Base-by-base conservation (phyloP, 2,888 invertebrate genomes). In the Drosophila acutilabella region DNA sequence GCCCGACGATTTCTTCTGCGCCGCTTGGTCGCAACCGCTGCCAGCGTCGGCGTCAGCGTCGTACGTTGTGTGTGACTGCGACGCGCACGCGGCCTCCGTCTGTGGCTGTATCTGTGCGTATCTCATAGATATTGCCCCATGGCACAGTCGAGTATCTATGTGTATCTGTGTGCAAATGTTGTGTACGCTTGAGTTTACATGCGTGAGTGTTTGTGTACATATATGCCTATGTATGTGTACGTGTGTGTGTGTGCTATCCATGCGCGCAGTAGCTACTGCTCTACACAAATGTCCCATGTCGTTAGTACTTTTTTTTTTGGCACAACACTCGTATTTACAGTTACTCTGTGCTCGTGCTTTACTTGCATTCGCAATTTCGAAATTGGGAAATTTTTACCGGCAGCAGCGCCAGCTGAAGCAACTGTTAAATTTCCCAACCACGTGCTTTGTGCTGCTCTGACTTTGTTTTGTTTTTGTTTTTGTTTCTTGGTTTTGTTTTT, bases 1-100 rank as follows among this genome's bases (percentile, higher is more conserved):
- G 88, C 84, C 88, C 85, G 78, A 83, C 86, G 83, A 88, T 86
- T 89, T 89, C 89, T 89, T 87, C 80, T 85, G 83, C 80, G 83
- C 83, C 81, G 81, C 85, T 82, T 70, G 69, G 57, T 45, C 71
- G 41, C 67, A 64, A 78, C 75, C 67, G 44, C 67, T 64, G 78
- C 74, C 71, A 38, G 18, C 65, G 58, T 7, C 71, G 66, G 33
- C 74, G 65, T 26, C 65, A 57, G 20, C 74, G 16, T 71, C 72
- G 72, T 50, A 56, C 72, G 71, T 45, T 60, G 20, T 70, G 71
- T 72, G 81, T 54, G 59, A 57, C 74, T 61, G 82, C 78, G 80
- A 74, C 78, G 77, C 76, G 59, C 44, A 68, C 58, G 69, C 64
- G 69, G 71, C 51, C 36, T 30, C 30, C 30, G 30, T 30, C 52